phyloP scores from a whole-genome alignment of 2,113 vertebrate genomes.

The Abramis brama region DNA sequence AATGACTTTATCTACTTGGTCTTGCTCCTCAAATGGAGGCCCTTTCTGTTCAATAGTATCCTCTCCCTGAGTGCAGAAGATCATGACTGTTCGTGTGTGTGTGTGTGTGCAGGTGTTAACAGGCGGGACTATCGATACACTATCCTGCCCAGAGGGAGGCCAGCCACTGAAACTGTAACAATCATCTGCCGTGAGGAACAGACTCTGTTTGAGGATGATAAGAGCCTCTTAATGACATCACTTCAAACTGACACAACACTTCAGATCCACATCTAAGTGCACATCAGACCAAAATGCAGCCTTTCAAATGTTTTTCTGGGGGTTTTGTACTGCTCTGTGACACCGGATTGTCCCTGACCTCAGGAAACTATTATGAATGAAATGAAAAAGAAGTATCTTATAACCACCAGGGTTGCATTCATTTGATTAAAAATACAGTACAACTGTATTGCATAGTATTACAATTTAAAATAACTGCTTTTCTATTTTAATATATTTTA shows the following conservation, averaged over 20 bases:
- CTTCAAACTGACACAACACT: conserved; percentile 12
- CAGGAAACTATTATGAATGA: neutral
- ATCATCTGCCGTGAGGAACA: neutral
- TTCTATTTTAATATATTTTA: neutral
- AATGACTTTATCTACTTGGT: conserved; percentile 27
- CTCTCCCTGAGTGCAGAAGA: conserved; percentile 4
- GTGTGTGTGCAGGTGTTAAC: conserved; percentile 15
- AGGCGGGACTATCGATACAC: conserved; percentile 29
- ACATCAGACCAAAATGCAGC: conserved; percentile 10
- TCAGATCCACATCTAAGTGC: conserved; percentile 18
- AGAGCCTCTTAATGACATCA: conserved; percentile 20
- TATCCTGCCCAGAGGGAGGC: conserved; percentile 22
- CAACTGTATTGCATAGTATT: neutral
- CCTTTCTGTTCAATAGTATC: conserved; percentile 22
- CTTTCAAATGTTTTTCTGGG: neutral
- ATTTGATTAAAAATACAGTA: neutral
- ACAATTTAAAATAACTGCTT: neutral
- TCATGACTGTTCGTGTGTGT: neutral
- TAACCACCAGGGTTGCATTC: neutral
- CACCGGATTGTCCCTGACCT: neutral
- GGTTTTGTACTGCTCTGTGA: neutral
- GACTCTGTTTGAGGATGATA: conserved; percentile 29
- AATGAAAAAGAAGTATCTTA: neutral
- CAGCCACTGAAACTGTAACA: conserved; percentile 2
- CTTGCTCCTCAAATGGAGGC: conserved; percentile 23